These are phyloP conservation scores for Xyliphius kryptos DNA, from an alignment of 2,113 vertebrate genomes.

Conservation along the genomic window DNA sequence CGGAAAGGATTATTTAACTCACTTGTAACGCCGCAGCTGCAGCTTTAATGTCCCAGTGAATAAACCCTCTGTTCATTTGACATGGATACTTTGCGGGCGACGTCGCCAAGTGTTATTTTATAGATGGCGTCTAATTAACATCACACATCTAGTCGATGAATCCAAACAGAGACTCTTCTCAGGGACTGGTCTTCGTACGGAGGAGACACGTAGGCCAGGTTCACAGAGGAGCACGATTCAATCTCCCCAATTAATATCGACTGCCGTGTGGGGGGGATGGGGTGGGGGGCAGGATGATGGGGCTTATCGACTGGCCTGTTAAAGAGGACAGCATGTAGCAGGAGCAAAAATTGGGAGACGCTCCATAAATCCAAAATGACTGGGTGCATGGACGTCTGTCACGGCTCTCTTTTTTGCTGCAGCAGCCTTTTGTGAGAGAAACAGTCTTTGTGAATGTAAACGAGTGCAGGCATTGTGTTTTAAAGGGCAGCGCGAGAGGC, in stretches of 20 bases:
- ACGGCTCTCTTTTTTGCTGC: not conserved
- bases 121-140: not conserved
- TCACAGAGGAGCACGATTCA: conserved; percentile 6
- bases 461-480: conserved; percentile 14
- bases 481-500: conserved; percentile 19
- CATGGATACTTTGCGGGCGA: not conserved
- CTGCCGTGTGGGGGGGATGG: not conserved
- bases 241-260: conserved; percentile 3
- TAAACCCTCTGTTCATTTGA: conserved; percentile 4
- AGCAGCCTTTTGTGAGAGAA: conserved; percentile 13
- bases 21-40: not conserved
- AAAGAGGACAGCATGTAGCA: conserved; percentile 7
- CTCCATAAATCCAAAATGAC: conserved; percentile 7
- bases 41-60: not conserved
- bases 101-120: not conserved
- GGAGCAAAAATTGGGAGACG: conserved; percentile 5
- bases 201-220: conserved; percentile 17
- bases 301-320: conserved; percentile 11
- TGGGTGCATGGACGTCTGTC: not conserved
- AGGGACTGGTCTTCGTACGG: not conserved
- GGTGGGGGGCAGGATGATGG: too few species aligned
- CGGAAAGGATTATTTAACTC: too few species aligned
- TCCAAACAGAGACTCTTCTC: conserved; percentile 11
- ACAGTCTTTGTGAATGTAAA: conserved; percentile 22
- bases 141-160: conserved; percentile 8